A percentile compares a stretch with the other conserved stretches of the same genome.
These are phyloP conservation scores for Symphodus melops DNA, from an alignment of 2,113 vertebrate species.

Conservation along the genomic window DNA sequence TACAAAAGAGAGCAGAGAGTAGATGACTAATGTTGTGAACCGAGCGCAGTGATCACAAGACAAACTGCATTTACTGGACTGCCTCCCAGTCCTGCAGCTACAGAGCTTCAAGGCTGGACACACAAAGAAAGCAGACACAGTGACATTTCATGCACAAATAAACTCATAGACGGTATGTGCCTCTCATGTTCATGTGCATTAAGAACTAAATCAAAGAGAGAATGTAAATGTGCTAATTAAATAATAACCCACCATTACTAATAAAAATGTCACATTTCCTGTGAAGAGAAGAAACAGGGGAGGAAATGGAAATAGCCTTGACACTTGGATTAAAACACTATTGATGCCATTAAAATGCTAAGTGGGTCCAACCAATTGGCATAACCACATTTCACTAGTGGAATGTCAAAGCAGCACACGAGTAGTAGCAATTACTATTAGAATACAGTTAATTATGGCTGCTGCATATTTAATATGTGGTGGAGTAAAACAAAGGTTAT, in stretches of 20 bases:
- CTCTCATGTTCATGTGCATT: constrained; percentile 67
- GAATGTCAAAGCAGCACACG: constrained; percentile 76
- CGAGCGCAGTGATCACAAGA: constrained; percentile 62
- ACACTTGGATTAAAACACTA: constrained; percentile 79
- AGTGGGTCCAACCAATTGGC: constrained; percentile 80
- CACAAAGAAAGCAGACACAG: constrained; percentile 54
- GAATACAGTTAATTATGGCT: constrained; percentile 79
- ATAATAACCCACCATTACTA: constrained; percentile 70
- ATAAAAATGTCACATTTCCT: constrained; percentile 75
- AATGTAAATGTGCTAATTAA: constrained; percentile 75
- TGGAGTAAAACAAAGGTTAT: constrained; percentile 78
- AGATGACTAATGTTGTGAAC: constrained; percentile 74
- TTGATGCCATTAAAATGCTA: constrained; percentile 82
- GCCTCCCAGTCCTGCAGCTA: constrained; percentile 44
- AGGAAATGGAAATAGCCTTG: constrained; percentile 76
- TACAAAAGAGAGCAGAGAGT: constrained; percentile 67
- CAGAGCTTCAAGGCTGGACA: constrained; percentile 58
- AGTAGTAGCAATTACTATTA: constrained; percentile 80
- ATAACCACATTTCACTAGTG: constrained; percentile 80
- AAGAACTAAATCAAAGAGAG: constrained; percentile 68
- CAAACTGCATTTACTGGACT: constrained; percentile 56
- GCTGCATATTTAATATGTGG: constrained; percentile 78
- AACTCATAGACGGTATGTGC: constrained; percentile 54
- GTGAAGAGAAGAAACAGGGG: constrained; percentile 62
- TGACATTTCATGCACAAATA: constrained; percentile 77